Evolutionary conservation across 2,888 invertebrate genomes (phyloP), one percentile per base, ranked within the genome.

Genomic region (Masnerella sp.): DNA sequence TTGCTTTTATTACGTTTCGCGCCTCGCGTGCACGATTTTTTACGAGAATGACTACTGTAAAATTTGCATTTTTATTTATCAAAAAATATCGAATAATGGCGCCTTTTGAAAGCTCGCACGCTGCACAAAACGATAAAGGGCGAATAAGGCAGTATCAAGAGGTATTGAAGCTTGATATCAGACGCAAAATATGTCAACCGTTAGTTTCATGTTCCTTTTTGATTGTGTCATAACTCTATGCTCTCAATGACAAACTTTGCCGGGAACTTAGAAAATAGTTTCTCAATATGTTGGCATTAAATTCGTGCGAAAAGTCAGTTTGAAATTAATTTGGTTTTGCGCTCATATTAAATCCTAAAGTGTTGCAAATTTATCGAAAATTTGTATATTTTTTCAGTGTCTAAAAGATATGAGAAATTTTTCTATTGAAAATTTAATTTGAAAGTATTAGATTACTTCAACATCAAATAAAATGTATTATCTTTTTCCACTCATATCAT

Each of bases 31-130:
- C 17, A 40, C 30, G 30, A 30, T 17, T 45, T 54, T 52, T 69
- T 61, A 69, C 30, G 61, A 61, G 47, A 69, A 69, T 52, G 52
- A 61, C 45, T 68, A 42, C 17, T 52, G 36, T 52, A 52, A 59
- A 52, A 59, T 68, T 68, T 59, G 20, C 68, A 59, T 59, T 52
- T 68, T 59, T 52, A 59, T 58, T 58, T 51, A 68, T 68, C 20
- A 49, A 56, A 52, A 58, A 68, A 59, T 52, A 51, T 51, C 34
- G 20, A 58, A 49, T 68, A 58, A 49, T 30, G 42, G 12, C 32
- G 17, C 32, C 43, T 34, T 40, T 58, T 49, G 20, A 49, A 49
- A 22, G 25, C 40, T 47, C 56, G 40, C 38, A 47, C 32, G 45
- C 58, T 67, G 43, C 17, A 58, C 30, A 28, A 58, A 30, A 51